phyloP scores from a whole-genome alignment of 2,113 vertebrate species.

The Dasyornis broadbenti region DNA sequence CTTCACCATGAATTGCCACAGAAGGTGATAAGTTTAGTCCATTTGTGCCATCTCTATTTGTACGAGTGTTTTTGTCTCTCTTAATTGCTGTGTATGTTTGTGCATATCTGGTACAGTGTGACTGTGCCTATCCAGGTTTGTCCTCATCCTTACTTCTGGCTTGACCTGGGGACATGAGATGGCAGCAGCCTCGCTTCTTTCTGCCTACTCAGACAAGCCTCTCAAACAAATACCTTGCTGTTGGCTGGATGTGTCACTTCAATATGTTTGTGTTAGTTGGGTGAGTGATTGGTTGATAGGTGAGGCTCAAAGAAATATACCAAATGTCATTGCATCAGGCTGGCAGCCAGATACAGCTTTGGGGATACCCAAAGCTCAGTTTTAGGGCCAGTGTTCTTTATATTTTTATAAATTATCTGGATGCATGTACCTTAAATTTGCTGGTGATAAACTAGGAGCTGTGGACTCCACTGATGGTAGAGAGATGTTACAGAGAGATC shows the following conservation, averaged over 20 bases:
- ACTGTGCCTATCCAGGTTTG: neutral
- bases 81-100: neutral
- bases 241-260: neutral
- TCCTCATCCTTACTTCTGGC: neutral
- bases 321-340: neutral
- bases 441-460: neutral
- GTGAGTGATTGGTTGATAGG: neutral
- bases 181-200: neutral
- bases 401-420: neutral
- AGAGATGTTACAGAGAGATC: neutral
- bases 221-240: neutral
- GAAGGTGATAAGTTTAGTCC: neutral
- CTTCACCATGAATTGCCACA: neutral
- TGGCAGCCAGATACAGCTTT: rapidly evolving
- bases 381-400: neutral
- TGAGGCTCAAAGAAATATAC: neutral
- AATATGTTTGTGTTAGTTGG: neutral
- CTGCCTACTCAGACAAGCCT: neutral
- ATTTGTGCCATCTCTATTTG: neutral
- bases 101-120: neutral
- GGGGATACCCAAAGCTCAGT: neutral
- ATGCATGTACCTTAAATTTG: neutral
- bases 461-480: neutral
- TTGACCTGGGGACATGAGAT: neutral
- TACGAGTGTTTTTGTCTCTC: neutral